A percentile compares a stretch with the other conserved stretches of the same genome.
phyloP scores from a whole-genome alignment of 2,797 vertebrate genomes.

The Erithacus rubecula region DNA sequence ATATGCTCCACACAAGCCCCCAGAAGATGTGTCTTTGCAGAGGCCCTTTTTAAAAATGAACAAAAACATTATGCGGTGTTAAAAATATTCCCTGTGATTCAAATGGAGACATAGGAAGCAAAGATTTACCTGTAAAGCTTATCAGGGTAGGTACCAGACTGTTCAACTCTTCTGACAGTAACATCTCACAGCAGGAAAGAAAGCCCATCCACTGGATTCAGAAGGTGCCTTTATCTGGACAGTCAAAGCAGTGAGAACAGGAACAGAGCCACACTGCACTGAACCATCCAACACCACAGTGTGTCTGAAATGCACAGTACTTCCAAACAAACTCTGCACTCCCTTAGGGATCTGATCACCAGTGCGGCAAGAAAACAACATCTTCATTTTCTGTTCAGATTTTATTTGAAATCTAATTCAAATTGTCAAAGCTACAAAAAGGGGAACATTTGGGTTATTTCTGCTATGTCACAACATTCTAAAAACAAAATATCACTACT shows the following conservation, averaged over 20 bases:
- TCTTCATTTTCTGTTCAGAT: constrained; percentile 78
- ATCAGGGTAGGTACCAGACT: not conserved
- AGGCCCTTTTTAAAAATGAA: not conserved
- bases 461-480: constrained; percentile 84
- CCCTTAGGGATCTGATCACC: constrained; percentile 40
- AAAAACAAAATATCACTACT: constrained; percentile 88
- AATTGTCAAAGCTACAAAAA: constrained; percentile 95
- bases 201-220: not conserved
- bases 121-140: not conserved
- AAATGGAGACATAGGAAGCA: not conserved
- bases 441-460: constrained; percentile 79
- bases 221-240: not conserved
- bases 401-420: constrained; percentile 93
- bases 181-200: not conserved
- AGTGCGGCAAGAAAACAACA: constrained; percentile 73
- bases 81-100: not conserved
- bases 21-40: not conserved
- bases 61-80: not conserved
- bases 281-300: constrained; percentile 4
- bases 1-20: not conserved
- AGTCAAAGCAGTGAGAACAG: not conserved
- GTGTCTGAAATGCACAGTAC: constrained; percentile 53
- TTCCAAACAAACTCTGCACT: constrained; percentile 55
- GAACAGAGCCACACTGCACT: not conserved
- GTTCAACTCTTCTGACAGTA: not conserved